phyloP scores from a whole-genome alignment of 1,140 invertebrate species.

The Lanistes nyassanus region DNA sequence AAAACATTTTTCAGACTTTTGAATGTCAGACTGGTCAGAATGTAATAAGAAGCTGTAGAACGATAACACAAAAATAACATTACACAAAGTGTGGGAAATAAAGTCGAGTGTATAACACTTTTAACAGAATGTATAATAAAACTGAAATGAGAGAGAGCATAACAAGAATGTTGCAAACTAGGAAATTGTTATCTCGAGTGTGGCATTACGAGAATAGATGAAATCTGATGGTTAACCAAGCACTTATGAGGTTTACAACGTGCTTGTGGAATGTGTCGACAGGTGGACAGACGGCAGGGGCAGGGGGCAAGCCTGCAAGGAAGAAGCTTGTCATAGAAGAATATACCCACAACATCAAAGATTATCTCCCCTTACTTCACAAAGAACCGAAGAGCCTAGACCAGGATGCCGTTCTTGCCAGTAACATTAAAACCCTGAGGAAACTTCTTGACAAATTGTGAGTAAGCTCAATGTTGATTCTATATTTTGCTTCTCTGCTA shows the following conservation, averaged over 20 bases:
- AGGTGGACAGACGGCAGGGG: constrained; percentile 39
- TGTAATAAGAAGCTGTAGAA: too few species aligned
- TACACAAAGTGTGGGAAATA: too few species aligned
- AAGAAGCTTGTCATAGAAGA: constrained; percentile 39
- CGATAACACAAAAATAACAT: too few species aligned
- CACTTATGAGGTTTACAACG: not conserved
- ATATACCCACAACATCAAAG: constrained; percentile 57
- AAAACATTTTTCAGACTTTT: too few species aligned
- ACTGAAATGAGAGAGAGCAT: not conserved
- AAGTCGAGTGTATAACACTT: not conserved
- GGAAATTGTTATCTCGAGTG: too few species aligned
- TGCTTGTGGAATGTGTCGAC: constrained; percentile 1
- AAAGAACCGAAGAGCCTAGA: constrained; percentile 58
- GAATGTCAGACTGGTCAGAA: too few species aligned
- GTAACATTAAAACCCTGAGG: constrained; percentile 56
- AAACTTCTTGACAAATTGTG: constrained; percentile 60
- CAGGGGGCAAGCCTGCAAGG: constrained; percentile 30
- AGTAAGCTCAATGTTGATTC: constrained; percentile 27
- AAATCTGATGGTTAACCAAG: not conserved
- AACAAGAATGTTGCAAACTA: too few species aligned
- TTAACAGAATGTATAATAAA: not conserved
- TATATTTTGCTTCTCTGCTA: constrained; percentile 3
- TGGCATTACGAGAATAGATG: not conserved
- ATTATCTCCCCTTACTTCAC: constrained; percentile 56
- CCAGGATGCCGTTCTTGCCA: constrained; percentile 44